Percentiles rank a stretch among this genome's conserved stretches.
Evolutionary conservation across 2,113 vertebrate genomes (phyloP).

Genomic region (Catharus minimus): DNA sequence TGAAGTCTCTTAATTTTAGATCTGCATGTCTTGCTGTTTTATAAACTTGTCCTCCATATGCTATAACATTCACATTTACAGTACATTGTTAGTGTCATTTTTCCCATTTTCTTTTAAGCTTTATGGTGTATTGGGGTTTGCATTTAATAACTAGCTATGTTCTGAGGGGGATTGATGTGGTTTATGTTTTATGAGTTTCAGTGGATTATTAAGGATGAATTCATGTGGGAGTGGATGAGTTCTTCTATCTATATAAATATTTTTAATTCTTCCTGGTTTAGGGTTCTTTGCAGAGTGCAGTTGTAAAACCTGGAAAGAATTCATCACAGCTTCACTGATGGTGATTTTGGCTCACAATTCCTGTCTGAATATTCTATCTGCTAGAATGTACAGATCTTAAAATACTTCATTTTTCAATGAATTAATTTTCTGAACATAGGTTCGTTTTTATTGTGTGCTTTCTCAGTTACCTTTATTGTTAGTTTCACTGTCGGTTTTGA

Average conservation of each 20-base stretch:
- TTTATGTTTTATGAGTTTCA: slow-evolving; percentile 60
- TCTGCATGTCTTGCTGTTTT: slow-evolving; percentile 48
- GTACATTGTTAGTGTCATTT: slow-evolving; percentile 34
- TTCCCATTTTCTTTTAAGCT: slow-evolving; percentile 53
- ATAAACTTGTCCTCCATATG: slow-evolving; percentile 39
- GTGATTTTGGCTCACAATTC: not conserved
- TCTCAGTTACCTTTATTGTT: not conserved
- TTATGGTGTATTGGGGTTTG: slow-evolving; percentile 44
- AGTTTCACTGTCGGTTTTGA: not conserved
- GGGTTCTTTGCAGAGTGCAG: not conserved
- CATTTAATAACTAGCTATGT: slow-evolving; percentile 53
- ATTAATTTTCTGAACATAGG: not conserved
- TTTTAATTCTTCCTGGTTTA: not conserved
- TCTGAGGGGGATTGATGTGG: slow-evolving; percentile 31
- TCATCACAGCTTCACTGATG: not conserved
- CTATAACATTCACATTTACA: slow-evolving; percentile 45
- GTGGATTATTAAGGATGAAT: slow-evolving; percentile 56
- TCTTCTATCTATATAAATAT: not conserved
- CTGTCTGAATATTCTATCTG: not conserved
- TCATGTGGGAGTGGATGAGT: not conserved
- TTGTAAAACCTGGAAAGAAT: slow-evolving; percentile 9
- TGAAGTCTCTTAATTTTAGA: slow-evolving; percentile 56
- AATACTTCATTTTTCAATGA: not conserved
- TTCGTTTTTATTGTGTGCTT: not conserved
- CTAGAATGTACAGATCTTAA: not conserved